A percentile compares a stretch with the other conserved stretches of the same genome.
Evolutionary conservation across 2,888 invertebrate species (phyloP).

Genomic region (Lasioglossum vierecki): DNA sequence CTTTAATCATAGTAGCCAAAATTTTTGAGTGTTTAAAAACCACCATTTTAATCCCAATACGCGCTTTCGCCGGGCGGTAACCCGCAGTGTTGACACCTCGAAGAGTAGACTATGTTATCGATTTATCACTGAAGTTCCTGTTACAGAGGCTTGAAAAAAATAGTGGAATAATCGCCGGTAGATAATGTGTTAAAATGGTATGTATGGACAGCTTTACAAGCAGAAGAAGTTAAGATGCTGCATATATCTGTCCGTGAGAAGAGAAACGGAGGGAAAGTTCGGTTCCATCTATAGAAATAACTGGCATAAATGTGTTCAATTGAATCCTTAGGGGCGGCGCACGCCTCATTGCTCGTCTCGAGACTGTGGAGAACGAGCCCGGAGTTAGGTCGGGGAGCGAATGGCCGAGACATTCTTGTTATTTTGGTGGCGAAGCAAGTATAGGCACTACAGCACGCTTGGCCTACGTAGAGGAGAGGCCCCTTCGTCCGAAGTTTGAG

Average conservation of each 20-base stretch:
- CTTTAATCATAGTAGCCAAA: no score
- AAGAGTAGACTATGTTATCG: no score
- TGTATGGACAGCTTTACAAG: not conserved
- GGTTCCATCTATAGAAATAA: conserved; percentile 33
- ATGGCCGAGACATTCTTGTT: conserved; percentile 74
- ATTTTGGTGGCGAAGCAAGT: conserved; percentile 70
- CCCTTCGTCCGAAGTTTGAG: conserved; percentile 80
- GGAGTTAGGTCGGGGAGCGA: conserved; percentile 24
- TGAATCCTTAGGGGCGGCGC: conserved; percentile 33
- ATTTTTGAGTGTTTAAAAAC: no score
- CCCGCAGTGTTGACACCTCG: no score
- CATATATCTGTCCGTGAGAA: not conserved
- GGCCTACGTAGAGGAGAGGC: conserved; percentile 74
- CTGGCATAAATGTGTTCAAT: conserved; percentile 44
- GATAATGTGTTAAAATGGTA: not conserved
- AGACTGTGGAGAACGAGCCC: conserved; percentile 37
- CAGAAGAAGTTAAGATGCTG: not conserved
- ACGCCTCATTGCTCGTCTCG: conserved; percentile 59
- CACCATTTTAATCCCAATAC: no score
- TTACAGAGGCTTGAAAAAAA: no score
- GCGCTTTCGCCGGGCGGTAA: no score
- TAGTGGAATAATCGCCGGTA: no score
- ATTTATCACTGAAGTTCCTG: no score
- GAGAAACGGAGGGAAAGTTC: not conserved
- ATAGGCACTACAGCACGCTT: conserved; percentile 75